These are phyloP conservation scores for Balaeniceps rex DNA, from an alignment of 2,113 vertebrate species.

Conservation along the genomic window DNA sequence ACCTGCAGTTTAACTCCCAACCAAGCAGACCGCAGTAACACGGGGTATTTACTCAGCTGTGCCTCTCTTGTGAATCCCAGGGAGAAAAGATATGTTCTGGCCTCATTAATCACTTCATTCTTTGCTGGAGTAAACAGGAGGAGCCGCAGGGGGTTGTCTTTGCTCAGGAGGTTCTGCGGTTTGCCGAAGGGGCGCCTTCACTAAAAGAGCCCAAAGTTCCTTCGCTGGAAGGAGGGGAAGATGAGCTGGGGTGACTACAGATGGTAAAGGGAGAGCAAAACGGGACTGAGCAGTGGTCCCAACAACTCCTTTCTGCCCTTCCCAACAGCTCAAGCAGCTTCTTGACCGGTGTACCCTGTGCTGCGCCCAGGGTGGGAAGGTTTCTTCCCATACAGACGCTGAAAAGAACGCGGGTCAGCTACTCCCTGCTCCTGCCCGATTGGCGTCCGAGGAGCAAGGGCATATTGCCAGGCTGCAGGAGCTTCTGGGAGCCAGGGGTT, in stretches of 20 bases:
- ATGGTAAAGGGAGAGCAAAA: neutral
- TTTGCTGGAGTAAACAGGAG: conserved; percentile 81
- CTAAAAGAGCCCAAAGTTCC: neutral
- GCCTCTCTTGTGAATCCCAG: conserved; percentile 64
- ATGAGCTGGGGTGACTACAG: neutral
- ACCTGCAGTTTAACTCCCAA: conserved; percentile 12
- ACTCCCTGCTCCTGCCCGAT: neutral
- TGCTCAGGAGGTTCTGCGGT: neutral
- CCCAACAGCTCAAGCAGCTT: neutral
- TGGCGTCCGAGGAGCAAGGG: neutral
- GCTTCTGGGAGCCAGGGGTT: neutral
- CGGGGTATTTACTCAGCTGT: conserved; percentile 90
- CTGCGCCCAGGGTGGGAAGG: neutral
- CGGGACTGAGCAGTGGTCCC: neutral
- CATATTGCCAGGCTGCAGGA: neutral
- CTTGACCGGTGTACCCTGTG: too few species aligned
- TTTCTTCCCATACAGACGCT: accelerated
- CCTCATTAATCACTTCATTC: conserved; percentile 87
- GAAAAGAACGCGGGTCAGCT: neutral
- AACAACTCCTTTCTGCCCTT: neutral
- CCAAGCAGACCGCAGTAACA: conserved; percentile 50
- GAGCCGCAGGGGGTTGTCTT: conserved; percentile 62
- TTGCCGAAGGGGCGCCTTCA: neutral
- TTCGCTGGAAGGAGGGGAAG: neutral
- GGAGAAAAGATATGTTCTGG: conserved; percentile 82